Conservation (phyloP, 2,888 invertebrate genomes). For the Nowickia ferox region DNA sequence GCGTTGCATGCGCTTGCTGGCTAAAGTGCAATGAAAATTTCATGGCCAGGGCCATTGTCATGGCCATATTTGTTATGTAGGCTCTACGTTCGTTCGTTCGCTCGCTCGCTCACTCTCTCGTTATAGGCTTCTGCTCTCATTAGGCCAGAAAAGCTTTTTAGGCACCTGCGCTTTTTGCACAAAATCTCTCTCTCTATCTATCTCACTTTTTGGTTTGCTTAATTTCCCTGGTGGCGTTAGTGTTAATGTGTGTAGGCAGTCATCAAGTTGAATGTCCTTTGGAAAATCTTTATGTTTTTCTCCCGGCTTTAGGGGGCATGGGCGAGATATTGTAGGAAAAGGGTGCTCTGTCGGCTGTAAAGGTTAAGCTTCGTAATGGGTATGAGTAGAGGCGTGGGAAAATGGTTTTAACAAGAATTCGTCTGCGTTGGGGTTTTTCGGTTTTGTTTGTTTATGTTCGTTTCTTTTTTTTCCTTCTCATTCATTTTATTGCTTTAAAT, state of each 20-base stretch:
- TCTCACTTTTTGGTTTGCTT: not conserved
- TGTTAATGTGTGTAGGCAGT: conserved; percentile 66
- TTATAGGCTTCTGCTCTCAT: conserved; percentile 32
- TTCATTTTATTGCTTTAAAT: conserved; percentile 35
- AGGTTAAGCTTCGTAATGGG: not conserved
- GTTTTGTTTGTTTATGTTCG: conserved; percentile 46
- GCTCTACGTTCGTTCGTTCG: conserved; percentile 47
- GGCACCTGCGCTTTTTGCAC: conserved; percentile 63
- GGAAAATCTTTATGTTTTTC: conserved; percentile 40
- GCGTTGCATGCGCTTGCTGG: not conserved
- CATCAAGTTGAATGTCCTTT: conserved; percentile 81
- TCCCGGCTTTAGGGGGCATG: not conserved
- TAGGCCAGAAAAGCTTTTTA: conserved; percentile 62
- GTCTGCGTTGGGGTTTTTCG: conserved; percentile 59
- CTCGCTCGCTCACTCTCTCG: not conserved
- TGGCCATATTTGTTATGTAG: conserved; percentile 75
- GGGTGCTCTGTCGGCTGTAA: conserved; percentile 31
- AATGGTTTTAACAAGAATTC: conserved; percentile 66
- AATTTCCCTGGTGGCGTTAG: not conserved
- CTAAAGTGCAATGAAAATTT: conserved; percentile 38
- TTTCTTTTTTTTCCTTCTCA: conserved; percentile 24
- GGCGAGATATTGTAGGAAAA: conserved; percentile 20
- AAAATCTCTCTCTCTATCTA: not conserved
- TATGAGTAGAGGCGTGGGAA: conserved; percentile 71
- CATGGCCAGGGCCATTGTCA: conserved; percentile 75